phyloP scores from a whole-genome alignment of 2,888 invertebrate species.

The Linnaemya vulpina region DNA sequence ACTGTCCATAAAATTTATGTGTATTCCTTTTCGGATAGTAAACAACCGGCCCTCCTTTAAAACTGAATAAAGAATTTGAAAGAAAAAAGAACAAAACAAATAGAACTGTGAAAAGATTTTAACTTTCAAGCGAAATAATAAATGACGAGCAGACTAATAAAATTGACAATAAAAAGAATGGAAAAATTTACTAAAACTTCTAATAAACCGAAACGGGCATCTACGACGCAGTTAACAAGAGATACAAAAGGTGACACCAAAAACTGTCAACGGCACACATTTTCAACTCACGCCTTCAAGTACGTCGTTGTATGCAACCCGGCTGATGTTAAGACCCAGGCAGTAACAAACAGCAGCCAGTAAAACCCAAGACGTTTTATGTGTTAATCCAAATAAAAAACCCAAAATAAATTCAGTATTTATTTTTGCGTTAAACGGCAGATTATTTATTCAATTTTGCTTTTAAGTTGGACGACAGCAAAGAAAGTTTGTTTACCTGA shows the following conservation, averaged over 20 bases:
- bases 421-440: slow-evolving; percentile 8
- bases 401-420: slow-evolving; percentile 23
- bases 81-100: not conserved
- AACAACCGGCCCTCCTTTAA: not conserved
- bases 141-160: slow-evolving; percentile 24
- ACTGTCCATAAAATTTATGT: no score
- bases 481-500: slow-evolving; percentile 1
- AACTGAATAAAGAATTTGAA: not conserved
- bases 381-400: slow-evolving; percentile 35
- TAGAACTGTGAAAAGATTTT: not conserved
- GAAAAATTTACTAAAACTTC: slow-evolving; percentile 4
- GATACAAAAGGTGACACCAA: not conserved
- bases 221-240: not conserved
- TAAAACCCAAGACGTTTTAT: slow-evolving; percentile 31
- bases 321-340: not conserved
- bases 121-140: slow-evolving; percentile 4
- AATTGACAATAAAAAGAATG: not conserved
- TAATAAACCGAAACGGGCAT: not conserved
- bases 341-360: not conserved
- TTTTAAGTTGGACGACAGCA: not conserved
- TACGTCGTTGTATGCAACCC: not conserved
- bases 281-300: not conserved
- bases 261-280: not conserved
- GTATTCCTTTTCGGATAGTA: not conserved
- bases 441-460: not conserved